A percentile compares a stretch with the other conserved stretches of the same genome.
phyloP scores from a whole-genome alignment of 2,888 invertebrate genomes.

The Limnephilus lunatus region DNA sequence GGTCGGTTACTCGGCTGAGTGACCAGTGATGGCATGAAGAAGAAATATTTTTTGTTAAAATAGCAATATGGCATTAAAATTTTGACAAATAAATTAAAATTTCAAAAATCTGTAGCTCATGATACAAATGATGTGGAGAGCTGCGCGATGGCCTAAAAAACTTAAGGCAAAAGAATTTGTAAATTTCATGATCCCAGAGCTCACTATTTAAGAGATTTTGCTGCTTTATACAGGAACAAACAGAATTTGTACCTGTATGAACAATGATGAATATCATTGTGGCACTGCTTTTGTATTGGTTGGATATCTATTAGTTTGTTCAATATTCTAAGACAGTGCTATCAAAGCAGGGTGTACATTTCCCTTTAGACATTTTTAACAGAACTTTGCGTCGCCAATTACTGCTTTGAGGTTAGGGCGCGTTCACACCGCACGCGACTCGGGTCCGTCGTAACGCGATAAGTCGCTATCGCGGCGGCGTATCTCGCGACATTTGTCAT shows the following conservation, averaged over 20 bases:
- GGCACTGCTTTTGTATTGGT: neutral
- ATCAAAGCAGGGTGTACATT: neutral
- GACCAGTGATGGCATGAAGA: no score
- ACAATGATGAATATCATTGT: neutral
- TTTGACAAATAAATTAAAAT: no score
- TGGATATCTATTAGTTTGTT: neutral
- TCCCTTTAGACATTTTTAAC: neutral
- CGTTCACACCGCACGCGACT: slow-evolving; percentile 49
- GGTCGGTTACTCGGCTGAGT: no score
- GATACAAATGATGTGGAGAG: no score
- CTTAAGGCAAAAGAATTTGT: no score
- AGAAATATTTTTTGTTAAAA: no score
- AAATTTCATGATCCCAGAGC: no score
- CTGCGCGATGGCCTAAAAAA: no score
- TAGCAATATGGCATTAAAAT: neutral
- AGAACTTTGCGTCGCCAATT: neutral
- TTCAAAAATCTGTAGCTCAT: no score
- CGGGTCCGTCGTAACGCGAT: slow-evolving; percentile 56
- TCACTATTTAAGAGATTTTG: no score
- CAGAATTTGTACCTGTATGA: neutral
- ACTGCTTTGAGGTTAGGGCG: slow-evolving; percentile 18
- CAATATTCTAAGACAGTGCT: neutral
- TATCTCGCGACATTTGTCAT: slow-evolving; percentile 63
- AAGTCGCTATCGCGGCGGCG: slow-evolving; percentile 55
- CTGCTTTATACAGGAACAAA: no score